Evolutionary conservation across 2,113 vertebrate genomes (phyloP), one percentile per base, ranked within the genome.

Genomic region (Crypturellus undulatus): DNA sequence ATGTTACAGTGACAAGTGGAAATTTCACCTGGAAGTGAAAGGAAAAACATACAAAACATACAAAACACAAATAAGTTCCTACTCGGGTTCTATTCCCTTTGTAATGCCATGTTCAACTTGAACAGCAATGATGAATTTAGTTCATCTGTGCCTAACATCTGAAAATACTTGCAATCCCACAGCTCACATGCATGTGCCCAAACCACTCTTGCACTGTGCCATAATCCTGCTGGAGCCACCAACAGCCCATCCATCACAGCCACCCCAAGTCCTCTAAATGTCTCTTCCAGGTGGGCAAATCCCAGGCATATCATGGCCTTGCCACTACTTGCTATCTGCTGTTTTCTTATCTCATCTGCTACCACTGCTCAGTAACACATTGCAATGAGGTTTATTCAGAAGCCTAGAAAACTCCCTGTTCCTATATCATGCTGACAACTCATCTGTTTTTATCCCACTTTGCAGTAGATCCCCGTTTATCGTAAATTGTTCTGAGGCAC

Each of bases 401-500:
- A 87, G 42, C n/a, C 40, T 16, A 28, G 49, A 17, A 45, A 67
- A 38, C 28, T 69, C 64, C 25, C 59, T 22, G 45, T 28, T 83
- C 36, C 62, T 90, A 8, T 36, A 32, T 86, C 52, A 69, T 14
- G 24, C 47, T 21, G 11, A 56, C 45, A 87, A 47, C 36, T 83
- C 78, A 10, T 63, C 32, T 17, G 30, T 18, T 94, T 81, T 77
- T 86, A 89, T 69, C 47, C 65, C 47, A 47, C 59, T 71, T 67
- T 89, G 71, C 83, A 47, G 60, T 58, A 62, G 83, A 92, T 94
- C 80, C 85, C 51, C 70, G 88, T 92, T 95, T 83, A 72, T 40
- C 92, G 34, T 22, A 54, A 69, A 79, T 38, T 72, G 43, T 75
- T 81, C 69, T 59, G 91, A 91, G 87, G 85, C 85, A 88, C 38